These are phyloP conservation scores for Syngnathus scovelli DNA, from an alignment of 2,113 vertebrate genomes.

Conservation along the genomic window DNA sequence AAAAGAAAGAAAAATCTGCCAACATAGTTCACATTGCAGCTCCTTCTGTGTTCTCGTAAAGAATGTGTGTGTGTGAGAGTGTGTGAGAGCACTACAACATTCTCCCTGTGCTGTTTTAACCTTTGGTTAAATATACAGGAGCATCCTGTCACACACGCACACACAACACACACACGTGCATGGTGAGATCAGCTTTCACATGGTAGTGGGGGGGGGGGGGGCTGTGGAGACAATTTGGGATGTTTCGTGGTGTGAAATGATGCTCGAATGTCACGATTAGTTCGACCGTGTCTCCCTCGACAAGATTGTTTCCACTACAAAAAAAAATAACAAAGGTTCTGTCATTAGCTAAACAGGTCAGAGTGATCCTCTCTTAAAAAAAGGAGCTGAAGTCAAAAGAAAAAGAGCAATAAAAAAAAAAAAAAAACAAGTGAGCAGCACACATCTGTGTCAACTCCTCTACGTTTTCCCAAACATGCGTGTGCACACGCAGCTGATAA, in stretches of 20 bases:
- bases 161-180: conserved; percentile 43
- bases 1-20: conserved; percentile 48
- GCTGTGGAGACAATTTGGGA: conserved; percentile 26
- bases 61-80: conserved; percentile 30
- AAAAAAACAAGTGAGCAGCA: conserved; percentile 66
- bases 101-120: conserved; percentile 50
- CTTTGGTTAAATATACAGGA: conserved; percentile 67
- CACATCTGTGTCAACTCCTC: conserved; percentile 43
- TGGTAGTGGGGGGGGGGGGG: conserved; percentile 8
- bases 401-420: conserved; percentile 24
- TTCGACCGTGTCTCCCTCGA: conserved; percentile 34
- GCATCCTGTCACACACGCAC: conserved; percentile 25
- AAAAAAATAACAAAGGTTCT: conserved; percentile 42
- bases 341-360: conserved; percentile 38
- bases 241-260: conserved; percentile 18
- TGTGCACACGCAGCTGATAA: conserved; percentile 37
- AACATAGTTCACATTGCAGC: conserved; percentile 33
- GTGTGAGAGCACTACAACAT: conserved; percentile 30
- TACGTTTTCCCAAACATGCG: conserved; percentile 24
- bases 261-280: conserved; percentile 40
- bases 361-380: conserved; percentile 34
- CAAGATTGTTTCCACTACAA: conserved; percentile 56
- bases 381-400: conserved; percentile 41
- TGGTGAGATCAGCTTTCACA: conserved; percentile 57
- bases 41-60: conserved; percentile 29